Conservation (phyloP, 2,113 vertebrate genomes). For the Solea senegalensis region DNA sequence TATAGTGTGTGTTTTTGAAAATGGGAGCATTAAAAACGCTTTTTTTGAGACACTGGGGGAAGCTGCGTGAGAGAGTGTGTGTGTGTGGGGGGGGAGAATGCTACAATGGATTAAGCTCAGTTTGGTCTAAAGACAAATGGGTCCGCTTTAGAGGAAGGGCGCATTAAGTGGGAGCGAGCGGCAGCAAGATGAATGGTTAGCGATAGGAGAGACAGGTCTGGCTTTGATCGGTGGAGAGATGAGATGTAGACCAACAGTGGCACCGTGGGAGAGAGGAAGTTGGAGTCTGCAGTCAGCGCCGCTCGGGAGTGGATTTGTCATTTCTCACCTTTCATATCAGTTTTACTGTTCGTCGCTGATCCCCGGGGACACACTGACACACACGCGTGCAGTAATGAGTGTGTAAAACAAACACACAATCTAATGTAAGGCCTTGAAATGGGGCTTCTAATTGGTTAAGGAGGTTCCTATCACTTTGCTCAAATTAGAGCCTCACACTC, state of each 20-base stretch:
- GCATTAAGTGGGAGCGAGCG: slow-evolving; percentile 24
- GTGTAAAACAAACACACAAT: slow-evolving; percentile 19
- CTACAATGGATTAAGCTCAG: slow-evolving; percentile 36
- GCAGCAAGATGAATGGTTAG: slow-evolving; percentile 39
- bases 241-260: slow-evolving; percentile 51
- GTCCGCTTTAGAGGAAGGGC: slow-evolving; percentile 37
- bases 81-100: background rate
- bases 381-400: slow-evolving; percentile 28
- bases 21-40: slow-evolving; percentile 2
- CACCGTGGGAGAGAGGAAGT: slow-evolving; percentile 41
- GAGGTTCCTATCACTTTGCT: slow-evolving; percentile 71
- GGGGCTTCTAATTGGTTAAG: slow-evolving; percentile 72
- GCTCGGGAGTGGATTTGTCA: slow-evolving; percentile 44
- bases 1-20: background rate
- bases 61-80: background rate
- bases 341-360: slow-evolving; percentile 44
- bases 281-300: slow-evolving; percentile 18
- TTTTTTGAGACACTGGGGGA: slow-evolving; percentile 1
- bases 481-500: slow-evolving; percentile 68
- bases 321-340: slow-evolving; percentile 39
- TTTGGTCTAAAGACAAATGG: slow-evolving; percentile 50
- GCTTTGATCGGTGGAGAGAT: slow-evolving; percentile 62
- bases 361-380: slow-evolving; percentile 19
- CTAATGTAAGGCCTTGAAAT: slow-evolving; percentile 41
- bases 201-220: slow-evolving; percentile 41